Evolutionary conservation across 2,797 vertebrate genomes (phyloP), one percentile per base, ranked within the genome.

Genomic region (Xenentodon cancila): DNA sequence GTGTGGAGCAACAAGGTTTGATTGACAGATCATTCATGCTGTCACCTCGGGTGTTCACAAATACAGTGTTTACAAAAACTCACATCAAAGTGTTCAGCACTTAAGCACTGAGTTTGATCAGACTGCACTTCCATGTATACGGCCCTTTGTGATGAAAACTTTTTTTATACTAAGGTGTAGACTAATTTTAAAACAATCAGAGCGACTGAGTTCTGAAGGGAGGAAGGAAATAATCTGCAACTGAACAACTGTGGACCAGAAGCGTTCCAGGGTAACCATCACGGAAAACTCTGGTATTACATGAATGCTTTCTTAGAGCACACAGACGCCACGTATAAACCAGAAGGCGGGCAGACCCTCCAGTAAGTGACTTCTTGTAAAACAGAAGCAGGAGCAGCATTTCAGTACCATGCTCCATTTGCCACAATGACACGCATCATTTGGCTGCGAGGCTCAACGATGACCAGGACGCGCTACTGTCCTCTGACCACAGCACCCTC

Each of bases 351-450:
- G 65, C 59, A 40, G 18, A 48, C 53, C 13, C 68, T 73, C 69
- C 13, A 12, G 46, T 79, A 72, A 81, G 75, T 73, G 77, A 68
- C 77, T 62, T 57, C 79, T 88, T 70, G 71, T 73, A 59, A 80
- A 80, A 79, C 77, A 68, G 72, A 84, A 77, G 64, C 69, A 67
- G 79, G 44, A 64, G 78, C 80, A 68, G 71, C 70, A 82, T 85
- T 85, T 88, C 78, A 82, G 89, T 81, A 62, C 62, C 74, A 80
- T 2, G 70, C 84, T 91, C 81, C 88, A 90, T 92, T 92, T 91
- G 76, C 82, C 43, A 62, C 86, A 90, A 90, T 88, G 88, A 91
- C 85, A 86, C 65, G 82, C 84, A 77, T 79, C 78, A 81, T 81
- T 83, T 82, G 63, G 63, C 74, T 64, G 65, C 77, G 22, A 74